Evolutionary conservation across 1,140 invertebrate species (phyloP).

Genomic region (Trinorchestia longiramus): DNA sequence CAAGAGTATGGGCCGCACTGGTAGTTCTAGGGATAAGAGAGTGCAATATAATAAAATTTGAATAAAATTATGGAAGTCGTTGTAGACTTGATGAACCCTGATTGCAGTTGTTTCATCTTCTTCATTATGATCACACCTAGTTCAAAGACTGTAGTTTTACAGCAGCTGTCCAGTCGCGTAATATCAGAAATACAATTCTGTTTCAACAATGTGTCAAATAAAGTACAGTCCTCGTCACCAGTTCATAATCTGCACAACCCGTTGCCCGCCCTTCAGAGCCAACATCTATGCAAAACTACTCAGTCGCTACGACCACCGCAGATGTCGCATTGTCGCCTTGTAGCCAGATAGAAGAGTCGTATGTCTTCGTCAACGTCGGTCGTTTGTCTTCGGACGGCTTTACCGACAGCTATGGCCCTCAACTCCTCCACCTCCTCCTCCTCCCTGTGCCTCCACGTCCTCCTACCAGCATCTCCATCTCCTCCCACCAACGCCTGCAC

Average conservation of each 20-base stretch:
- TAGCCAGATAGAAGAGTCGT: neutral
- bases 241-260: neutral
- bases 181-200: too few species aligned
- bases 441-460: neutral
- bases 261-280: neutral
- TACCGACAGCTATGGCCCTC: neutral
- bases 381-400: neutral
- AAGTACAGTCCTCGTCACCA: neutral
- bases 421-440: neutral
- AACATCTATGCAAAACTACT: neutral
- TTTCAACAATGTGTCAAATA: too few species aligned
- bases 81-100: too few species aligned
- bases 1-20: too few species aligned
- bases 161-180: too few species aligned
- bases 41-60: too few species aligned
- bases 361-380: neutral
- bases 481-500: neutral
- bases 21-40: too few species aligned
- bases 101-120: too few species aligned
- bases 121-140: too few species aligned
- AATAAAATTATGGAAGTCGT: too few species aligned
- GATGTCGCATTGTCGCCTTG: neutral
- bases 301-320: neutral
- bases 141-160: too few species aligned
- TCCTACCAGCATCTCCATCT: neutral